Evolutionary conservation across 1,140 invertebrate species (phyloP).

Genomic region (Drosophila jambulina): DNA sequence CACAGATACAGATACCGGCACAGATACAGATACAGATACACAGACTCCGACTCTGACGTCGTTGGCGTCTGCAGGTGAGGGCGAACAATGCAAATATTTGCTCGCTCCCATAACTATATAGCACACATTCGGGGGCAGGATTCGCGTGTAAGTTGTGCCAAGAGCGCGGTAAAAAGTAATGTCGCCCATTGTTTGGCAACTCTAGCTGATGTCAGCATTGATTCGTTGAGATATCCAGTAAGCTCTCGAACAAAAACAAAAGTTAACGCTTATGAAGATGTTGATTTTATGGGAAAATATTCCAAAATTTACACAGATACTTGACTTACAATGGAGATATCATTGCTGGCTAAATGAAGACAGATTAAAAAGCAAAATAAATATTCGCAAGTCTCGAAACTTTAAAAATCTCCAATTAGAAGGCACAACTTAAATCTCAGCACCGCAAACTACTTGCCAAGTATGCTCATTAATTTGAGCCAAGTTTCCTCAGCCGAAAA

Average conservation of each 20-base stretch:
- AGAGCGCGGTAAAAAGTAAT: constrained; percentile 39
- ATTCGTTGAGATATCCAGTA: constrained; percentile 22
- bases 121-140: constrained; percentile 3
- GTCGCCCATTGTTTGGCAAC: constrained; percentile 34
- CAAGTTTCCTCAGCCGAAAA: constrained; percentile 31
- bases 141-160: constrained; percentile 12
- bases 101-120: constrained; percentile 39
- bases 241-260: constrained; percentile 3
- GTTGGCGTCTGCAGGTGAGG: constrained; percentile 60
- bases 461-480: constrained; percentile 39
- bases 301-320: neutral
- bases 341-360: neutral
- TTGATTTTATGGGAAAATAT: neutral
- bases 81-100: constrained; percentile 49
- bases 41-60: neutral
- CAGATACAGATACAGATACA: constrained; percentile 16
- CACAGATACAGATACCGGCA: constrained; percentile 12
- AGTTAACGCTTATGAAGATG: neutral
- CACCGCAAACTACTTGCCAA: constrained; percentile 1
- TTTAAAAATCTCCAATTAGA: constrained; percentile 3
- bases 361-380: neutral
- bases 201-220: constrained; percentile 38
- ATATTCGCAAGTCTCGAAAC: too few relatives aligned
- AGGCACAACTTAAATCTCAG: constrained; percentile 9
- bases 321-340: neutral